A percentile compares a stretch with the other conserved stretches of the same genome.
These are phyloP conservation scores for Notodonta ziczac DNA, from an alignment of 2,888 invertebrate species.

Conservation along the genomic window DNA sequence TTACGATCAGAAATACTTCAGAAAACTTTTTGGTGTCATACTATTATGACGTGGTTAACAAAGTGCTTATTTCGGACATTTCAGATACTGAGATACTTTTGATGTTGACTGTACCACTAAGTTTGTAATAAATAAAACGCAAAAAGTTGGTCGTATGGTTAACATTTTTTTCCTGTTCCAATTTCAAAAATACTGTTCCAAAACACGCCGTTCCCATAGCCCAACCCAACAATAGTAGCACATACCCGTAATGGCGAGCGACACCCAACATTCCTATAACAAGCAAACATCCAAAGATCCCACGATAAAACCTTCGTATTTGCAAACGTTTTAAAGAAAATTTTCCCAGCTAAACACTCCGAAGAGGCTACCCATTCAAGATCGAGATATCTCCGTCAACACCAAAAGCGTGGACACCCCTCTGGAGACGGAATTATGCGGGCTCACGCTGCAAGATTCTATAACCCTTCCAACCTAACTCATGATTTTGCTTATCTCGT, in stretches of 20 bases:
- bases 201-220: neutral
- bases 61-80: no score
- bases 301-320: constrained; percentile 37
- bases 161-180: no score
- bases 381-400: constrained; percentile 52
- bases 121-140: no score
- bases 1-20: no score
- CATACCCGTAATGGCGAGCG: neutral
- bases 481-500: constrained; percentile 82
- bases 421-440: constrained; percentile 75
- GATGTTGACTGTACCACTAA: no score
- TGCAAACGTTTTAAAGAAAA: constrained; percentile 44
- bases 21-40: no score
- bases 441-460: constrained; percentile 77
- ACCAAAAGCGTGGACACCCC: constrained; percentile 57
- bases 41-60: no score
- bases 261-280: constrained; percentile 18
- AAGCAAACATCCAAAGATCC: constrained; percentile 34
- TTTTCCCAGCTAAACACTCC: constrained; percentile 36
- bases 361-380: constrained; percentile 46
- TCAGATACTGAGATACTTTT: no score
- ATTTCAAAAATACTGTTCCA: neutral
- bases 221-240: neutral
- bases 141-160: no score
- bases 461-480: constrained; percentile 78